These are phyloP conservation scores for rabbit (Oryctolagus cuniculus) DNA, from an alignment of 2,113 vertebrate species.

Conservation along the genomic window mOryCun1.1 NC_091438.1:46366001-46366500, in stretches of 20 bases:
- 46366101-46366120: conserved; percentile 1
- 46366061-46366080: not conserved
- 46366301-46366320: not conserved
- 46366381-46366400: not conserved
- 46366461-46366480: not conserved
- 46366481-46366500: conserved; percentile 11
- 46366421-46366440: not conserved
- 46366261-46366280: not conserved
- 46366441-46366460: not conserved
- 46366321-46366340: not conserved
- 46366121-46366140: not conserved
- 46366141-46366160: conserved; percentile 10
- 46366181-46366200: not conserved
- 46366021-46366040: conserved; percentile 37
- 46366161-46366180: not conserved
- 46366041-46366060: not conserved
- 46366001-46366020: conserved; percentile 20
- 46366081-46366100: not conserved
- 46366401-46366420: not conserved
- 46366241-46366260: not conserved
- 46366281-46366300: not conserved
- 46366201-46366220: no score
- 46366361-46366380: not conserved
- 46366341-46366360: not conserved
- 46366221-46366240: not conserved